A percentile compares a stretch with the other conserved stretches of the same genome.
Conservation (phyloP, 2,797 vertebrate genomes). For the Bradypus variegatus region DNA sequence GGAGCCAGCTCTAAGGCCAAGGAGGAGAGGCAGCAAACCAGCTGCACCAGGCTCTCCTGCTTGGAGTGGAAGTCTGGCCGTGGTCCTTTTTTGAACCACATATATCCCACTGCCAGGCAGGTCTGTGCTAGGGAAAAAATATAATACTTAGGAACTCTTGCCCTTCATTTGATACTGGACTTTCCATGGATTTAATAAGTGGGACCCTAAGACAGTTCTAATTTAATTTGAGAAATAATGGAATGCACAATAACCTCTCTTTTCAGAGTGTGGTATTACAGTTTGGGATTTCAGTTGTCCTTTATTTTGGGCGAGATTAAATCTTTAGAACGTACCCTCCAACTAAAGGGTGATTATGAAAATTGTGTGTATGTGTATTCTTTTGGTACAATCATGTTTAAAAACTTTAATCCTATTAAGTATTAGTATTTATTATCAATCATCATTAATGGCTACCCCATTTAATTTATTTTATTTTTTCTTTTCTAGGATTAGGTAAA, state of each 20-base stretch:
- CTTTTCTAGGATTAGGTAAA: background rate
- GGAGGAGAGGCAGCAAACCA: background rate
- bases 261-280: background rate
- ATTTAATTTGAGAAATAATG: slow-evolving; percentile 4
- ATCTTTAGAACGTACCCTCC: background rate
- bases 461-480: background rate
- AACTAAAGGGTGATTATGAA: background rate
- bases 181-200: background rate
- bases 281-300: slow-evolving; percentile 1
- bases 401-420: background rate
- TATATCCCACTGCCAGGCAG: background rate
- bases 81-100: background rate
- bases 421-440: slow-evolving; percentile 7
- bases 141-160: background rate
- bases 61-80: background rate
- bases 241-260: background rate
- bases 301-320: background rate
- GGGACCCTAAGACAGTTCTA: background rate
- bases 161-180: background rate
- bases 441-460: background rate
- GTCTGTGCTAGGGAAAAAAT: background rate
- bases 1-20: background rate
- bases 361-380: background rate
- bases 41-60: background rate
- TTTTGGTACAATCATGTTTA: background rate